phyloP scores from a whole-genome alignment of 1,140 invertebrate genomes.

The Eumeta japonica region DNA sequence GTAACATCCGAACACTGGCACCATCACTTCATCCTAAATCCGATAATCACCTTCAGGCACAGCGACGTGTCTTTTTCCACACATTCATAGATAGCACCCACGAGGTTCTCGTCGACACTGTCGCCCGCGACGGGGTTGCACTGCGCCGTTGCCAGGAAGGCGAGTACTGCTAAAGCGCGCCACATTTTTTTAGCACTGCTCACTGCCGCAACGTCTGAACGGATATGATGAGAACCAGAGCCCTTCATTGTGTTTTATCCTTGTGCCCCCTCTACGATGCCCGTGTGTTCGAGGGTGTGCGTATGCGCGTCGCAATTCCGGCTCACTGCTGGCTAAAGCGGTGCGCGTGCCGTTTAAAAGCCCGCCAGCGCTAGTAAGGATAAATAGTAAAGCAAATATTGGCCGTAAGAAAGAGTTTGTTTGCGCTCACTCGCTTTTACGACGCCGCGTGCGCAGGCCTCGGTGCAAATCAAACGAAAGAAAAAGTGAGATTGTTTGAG shows the following conservation, averaged over 20 bases:
- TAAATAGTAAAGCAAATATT: slow-evolving; percentile 57
- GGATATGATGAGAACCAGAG: slow-evolving; percentile 44
- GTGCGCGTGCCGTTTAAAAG: too few relatives aligned
- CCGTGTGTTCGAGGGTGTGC: too few relatives aligned
- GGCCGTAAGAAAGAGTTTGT: slow-evolving; percentile 51
- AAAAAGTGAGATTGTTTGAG: slow-evolving; percentile 54
- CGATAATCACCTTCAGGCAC: slow-evolving; percentile 48
- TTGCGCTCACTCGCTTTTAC: slow-evolving; percentile 33
- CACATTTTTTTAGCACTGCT: slow-evolving; percentile 27
- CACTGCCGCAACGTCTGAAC: slow-evolving; percentile 21
- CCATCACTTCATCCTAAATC: slow-evolving; percentile 28
- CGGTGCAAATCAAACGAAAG: slow-evolving; percentile 50
- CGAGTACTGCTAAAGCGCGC: slow-evolving; percentile 30
- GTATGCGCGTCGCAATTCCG: too few relatives aligned
- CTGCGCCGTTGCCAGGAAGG: slow-evolving; percentile 32
- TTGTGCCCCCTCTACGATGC: slow-evolving; percentile 32
- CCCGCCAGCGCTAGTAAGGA: slow-evolving; percentile 28
- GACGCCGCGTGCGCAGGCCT: slow-evolving; percentile 9
- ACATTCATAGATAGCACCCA: slow-evolving; percentile 44
- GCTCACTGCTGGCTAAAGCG: too few relatives aligned
- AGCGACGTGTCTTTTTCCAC: slow-evolving; percentile 43
- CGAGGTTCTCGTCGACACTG: slow-evolving; percentile 42
- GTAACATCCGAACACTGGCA: slow-evolving; percentile 9
- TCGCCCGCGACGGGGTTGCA: slow-evolving; percentile 37
- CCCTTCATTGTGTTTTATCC: slow-evolving; percentile 50